Conservation (phyloP, 2,888 invertebrate genomes). For the Disparrhopalites patrizii region DNA sequence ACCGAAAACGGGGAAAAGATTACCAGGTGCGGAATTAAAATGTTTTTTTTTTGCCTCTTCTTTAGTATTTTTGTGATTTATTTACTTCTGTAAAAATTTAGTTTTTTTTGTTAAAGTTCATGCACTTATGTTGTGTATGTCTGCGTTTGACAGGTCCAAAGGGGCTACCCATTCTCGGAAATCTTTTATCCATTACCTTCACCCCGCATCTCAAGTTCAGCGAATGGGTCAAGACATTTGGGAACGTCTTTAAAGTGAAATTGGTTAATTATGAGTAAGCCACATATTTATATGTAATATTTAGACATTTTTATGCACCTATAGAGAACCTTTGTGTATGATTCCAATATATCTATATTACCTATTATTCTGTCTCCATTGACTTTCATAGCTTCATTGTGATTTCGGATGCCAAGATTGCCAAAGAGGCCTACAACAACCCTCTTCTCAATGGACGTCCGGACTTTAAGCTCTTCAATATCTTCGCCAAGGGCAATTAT, state of each 20-base stretch:
- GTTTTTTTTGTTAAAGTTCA: no score
- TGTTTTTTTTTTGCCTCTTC: no score
- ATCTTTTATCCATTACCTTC: background rate
- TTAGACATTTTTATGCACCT: no score
- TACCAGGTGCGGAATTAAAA: no score
- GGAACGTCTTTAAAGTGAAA: slow-evolving; percentile 6
- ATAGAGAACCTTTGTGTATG: no score
- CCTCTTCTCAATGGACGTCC: slow-evolving; percentile 2
- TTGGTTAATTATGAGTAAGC: background rate
- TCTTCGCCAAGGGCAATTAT: background rate
- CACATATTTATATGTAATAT: no score
- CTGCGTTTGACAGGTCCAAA: slow-evolving; percentile 14
- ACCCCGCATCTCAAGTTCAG: background rate
- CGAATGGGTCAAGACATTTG: slow-evolving; percentile 11
- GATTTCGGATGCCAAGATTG: slow-evolving; percentile 7
- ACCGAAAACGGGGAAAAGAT: no score
- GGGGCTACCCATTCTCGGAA: slow-evolving; percentile 6
- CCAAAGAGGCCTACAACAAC: slow-evolving; percentile 6
- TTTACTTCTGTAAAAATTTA: no score
- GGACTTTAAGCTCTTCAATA: background rate
- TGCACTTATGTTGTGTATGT: no score
- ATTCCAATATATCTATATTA: no score
- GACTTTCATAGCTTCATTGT: slow-evolving; percentile 1
- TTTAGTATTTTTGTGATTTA: no score
- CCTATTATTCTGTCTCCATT: no score